Evolutionary conservation across 92 coral and sea anemone genomes (phyloP).

Genomic region (Palythoa grandiflora): DNA sequence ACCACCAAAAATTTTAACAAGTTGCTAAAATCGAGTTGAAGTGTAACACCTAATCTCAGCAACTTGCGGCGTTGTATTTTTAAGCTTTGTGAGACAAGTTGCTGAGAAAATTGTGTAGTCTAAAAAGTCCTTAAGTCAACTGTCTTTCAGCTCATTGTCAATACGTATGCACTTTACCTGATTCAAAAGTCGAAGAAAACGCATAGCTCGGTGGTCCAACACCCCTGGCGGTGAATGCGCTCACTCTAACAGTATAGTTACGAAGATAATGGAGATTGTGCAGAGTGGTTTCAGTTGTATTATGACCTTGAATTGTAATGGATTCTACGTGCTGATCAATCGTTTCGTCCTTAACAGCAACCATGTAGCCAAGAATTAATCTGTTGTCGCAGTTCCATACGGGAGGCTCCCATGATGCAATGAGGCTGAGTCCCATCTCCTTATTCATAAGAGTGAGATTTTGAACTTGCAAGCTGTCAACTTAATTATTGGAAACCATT

Average conservation of each 20-base stretch:
- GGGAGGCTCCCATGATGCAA: constrained; percentile 30
- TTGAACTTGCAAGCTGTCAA: neutral
- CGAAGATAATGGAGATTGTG: constrained; percentile 4
- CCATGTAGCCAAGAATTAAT: constrained; percentile 20
- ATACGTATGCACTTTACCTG: neutral
- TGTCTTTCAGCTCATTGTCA: no score
- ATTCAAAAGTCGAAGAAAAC: neutral
- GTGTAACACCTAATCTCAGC: no score
- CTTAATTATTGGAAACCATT: neutral
- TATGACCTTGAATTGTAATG: neutral
- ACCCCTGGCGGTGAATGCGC: constrained; percentile 19
- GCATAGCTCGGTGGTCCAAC: constrained; percentile 13
- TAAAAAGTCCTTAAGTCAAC: no score
- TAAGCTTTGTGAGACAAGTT: no score
- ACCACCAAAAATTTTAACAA: no score
- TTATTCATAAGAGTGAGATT: constrained; percentile 10
- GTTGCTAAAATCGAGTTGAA: no score
- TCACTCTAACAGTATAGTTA: neutral
- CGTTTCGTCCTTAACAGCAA: constrained; percentile 7
- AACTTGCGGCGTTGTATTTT: no score
- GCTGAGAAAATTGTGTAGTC: no score
- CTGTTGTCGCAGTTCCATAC: neutral
- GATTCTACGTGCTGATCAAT: neutral
- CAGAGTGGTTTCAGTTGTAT: neutral
- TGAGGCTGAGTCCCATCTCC: neutral